Percentiles rank a stretch among this genome's conserved stretches.
Evolutionary conservation across 2,797 vertebrate genomes (phyloP).

Genomic region (Anguilla anguilla): DNA sequence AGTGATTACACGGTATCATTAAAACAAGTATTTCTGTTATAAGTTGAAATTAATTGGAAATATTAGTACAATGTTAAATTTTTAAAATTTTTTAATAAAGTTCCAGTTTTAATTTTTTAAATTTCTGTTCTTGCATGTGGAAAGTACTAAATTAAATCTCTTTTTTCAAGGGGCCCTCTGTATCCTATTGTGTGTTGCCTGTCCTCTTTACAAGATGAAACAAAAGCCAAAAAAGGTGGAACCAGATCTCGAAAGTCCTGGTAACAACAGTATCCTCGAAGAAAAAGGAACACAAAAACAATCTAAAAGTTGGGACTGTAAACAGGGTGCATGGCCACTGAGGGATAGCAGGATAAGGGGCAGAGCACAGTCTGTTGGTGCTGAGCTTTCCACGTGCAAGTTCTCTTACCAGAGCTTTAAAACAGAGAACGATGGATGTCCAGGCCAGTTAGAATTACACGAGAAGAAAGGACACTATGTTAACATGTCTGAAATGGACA

Average conservation of each 20-base stretch:
- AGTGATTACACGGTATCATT: too few species aligned
- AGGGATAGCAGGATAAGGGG: not conserved
- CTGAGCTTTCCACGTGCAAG: constrained; percentile 56
- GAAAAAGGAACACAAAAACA: not conserved
- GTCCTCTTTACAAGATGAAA: constrained; percentile 61
- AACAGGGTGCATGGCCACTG: constrained; percentile 9
- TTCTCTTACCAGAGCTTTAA: constrained; percentile 18
- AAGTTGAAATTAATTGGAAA: not conserved
- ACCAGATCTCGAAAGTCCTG: not conserved
- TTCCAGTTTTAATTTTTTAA: too few species aligned
- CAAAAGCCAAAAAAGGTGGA: constrained; percentile 51
- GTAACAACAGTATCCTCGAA: not conserved
- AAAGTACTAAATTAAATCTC: constrained; percentile 2
- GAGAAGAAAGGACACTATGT: not conserved
- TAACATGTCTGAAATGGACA: not conserved
- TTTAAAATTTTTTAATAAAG: not conserved
- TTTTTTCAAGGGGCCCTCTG: constrained; percentile 61
- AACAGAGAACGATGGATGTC: not conserved
- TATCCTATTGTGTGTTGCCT: constrained; percentile 51
- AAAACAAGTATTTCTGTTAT: not conserved
- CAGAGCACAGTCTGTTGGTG: constrained; percentile 70
- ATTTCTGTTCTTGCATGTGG: not conserved
- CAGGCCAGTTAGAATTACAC: not conserved
- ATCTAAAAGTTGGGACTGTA: not conserved
- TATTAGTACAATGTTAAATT: too few species aligned